phyloP scores from a whole-genome alignment of 1,140 invertebrate species.

The Heliconius melpomene region DNA sequence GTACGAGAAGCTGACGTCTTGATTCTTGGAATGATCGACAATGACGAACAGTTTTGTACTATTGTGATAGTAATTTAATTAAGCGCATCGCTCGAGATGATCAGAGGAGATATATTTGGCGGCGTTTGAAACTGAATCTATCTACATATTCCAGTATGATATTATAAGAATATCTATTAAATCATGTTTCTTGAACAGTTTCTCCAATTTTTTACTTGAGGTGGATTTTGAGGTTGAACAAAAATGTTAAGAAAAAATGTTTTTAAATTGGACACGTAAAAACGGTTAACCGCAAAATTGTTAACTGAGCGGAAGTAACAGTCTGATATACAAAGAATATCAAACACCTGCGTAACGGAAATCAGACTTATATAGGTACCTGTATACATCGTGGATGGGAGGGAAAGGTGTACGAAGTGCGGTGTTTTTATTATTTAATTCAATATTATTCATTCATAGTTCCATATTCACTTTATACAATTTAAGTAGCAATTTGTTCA shows the following conservation, averaged over 20 bases:
- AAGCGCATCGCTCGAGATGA: slow-evolving; percentile 32
- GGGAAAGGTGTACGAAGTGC: neutral
- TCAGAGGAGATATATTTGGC: slow-evolving; percentile 21
- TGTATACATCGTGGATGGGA: neutral
- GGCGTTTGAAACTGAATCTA: neutral
- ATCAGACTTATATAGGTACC: neutral
- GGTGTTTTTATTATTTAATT: no score
- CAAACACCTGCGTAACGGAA: slow-evolving; percentile 30
- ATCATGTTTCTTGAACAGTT: neutral
- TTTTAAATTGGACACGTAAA: slow-evolving; percentile 20
- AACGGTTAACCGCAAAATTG: slow-evolving; percentile 26
- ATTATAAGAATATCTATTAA: neutral
- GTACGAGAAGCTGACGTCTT: slow-evolving; percentile 46
- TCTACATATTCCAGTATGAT: neutral
- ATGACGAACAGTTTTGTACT: slow-evolving; percentile 36
- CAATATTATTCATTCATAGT: no score
- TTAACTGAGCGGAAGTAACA: slow-evolving; percentile 8
- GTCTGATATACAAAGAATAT: slow-evolving; percentile 24
- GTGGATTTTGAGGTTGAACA: neutral
- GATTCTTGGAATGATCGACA: slow-evolving; percentile 40
- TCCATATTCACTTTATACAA: no score
- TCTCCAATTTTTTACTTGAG: neutral
- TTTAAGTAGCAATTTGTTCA: no score
- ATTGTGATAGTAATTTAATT: slow-evolving; percentile 45
- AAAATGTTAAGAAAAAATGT: neutral